Evolutionary conservation across 1,140 invertebrate species (phyloP).

Genomic region (Coptotermes formosanus): DNA sequence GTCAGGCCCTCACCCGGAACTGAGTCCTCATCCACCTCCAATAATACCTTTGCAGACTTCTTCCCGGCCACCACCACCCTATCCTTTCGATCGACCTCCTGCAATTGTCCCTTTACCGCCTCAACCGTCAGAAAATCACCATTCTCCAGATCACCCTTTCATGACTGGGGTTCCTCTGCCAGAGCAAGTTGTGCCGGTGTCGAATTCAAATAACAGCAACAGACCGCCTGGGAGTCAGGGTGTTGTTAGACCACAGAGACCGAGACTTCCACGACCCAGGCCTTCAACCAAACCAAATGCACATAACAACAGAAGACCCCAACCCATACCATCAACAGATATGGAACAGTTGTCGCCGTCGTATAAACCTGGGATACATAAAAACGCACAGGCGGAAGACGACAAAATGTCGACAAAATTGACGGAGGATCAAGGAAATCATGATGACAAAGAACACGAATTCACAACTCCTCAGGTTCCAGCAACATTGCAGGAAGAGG

Average conservation of each 20-base stretch:
- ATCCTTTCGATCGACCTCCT: conserved; percentile 41
- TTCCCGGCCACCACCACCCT: conserved; percentile 49
- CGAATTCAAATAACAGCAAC: not conserved
- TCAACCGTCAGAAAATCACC: conserved; percentile 50
- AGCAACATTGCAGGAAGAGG: not conserved
- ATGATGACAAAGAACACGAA: not conserved
- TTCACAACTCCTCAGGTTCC: not conserved
- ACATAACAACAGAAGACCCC: not conserved
- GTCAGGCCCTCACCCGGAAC: conserved; percentile 37
- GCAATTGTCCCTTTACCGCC: conserved; percentile 29
- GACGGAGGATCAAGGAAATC: not conserved
- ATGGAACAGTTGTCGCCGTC: not conserved
- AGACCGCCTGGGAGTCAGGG: not conserved
- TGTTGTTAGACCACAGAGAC: not conserved
- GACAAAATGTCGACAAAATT: not conserved
- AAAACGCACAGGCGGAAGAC: not conserved
- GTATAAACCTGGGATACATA: not conserved
- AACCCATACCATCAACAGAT: not conserved
- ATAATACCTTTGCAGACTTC: conserved; percentile 44
- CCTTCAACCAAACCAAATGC: not conserved
- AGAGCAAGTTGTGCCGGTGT: conserved; percentile 68
- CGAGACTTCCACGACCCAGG: not conserved
- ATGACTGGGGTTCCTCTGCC: conserved; percentile 69
- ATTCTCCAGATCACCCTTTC: conserved; percentile 51
- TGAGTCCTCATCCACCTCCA: conserved; percentile 47